Evolutionary conservation across 2,888 invertebrate species (phyloP), one percentile per base, ranked within the genome.

Genomic region (Hydrotaea diabolus): DNA sequence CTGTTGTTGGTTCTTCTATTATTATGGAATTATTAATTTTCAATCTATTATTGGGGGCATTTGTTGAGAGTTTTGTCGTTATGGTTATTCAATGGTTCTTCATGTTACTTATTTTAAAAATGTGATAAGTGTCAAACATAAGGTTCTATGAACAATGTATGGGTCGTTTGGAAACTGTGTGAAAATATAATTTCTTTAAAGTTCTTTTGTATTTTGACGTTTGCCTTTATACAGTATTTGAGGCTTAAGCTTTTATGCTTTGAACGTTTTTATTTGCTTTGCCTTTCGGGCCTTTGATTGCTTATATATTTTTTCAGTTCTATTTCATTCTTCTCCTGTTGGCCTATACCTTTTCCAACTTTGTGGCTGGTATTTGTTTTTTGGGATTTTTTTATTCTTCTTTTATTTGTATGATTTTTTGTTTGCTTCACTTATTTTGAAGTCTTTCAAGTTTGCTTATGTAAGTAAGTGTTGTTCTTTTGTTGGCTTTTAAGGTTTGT

Each of bases 121-220:
- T 17, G 13, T 36, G 9, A 26, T 39, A 11, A 8, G 9, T 31
- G 31, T 31, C 11, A 39, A 76, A 57, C 15, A 77, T 55, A 64
- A 31, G 78, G 2, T 55, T 57, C 19, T 46, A 8, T 31, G 53
- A 64, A 31, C 49, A 26, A 62, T 73, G 59, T 31, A 31, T 31
- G 31, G 31, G 5, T 17, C 26, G 36, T 77, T 21, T 26, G 15
- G 46, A 31, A 31, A 31, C 9, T 26, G 15, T 84, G 80, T 84
- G 78, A 81, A 77, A 80, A 79, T 80, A 77, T 71, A 76, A 26
- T 57, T 71, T 49, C 19, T 71, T 49, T 71, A 7, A 31, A n/a
- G n/a, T n/a, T n/a, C n/a, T n/a, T n/a, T n/a, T n/a, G n/a, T n/a
- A n/a, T n/a, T n/a, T n/a, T n/a, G n/a, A n/a, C n/a, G n/a, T n/a